Evolutionary conservation across 2,113 vertebrate genomes (phyloP), one percentile per base, ranked within the genome.

Genomic region (Muscicapa adusta): DNA sequence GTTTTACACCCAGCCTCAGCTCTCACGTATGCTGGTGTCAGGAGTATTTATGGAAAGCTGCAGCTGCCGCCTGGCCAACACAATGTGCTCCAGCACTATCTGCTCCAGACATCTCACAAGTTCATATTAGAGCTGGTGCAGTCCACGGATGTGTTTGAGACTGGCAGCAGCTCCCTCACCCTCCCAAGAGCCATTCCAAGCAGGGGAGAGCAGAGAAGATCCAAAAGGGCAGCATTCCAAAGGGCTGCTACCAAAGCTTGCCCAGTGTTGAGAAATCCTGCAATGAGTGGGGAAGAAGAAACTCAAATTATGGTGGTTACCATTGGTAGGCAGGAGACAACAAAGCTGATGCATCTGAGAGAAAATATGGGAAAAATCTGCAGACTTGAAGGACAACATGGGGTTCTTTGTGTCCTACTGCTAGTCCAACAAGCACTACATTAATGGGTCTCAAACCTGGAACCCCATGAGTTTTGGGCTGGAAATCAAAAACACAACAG

Each of bases 101-200:
- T 96, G 82, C 94, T 66, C 88, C 92, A 96, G 96, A 96, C 95
- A 95, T 95, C 95, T 96, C 36, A 0, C 62, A 12, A 4, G 53
- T 23, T 81, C 38, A 1, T 47, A 81, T 28, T 3, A 5, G 24
- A 92, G 61, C 24, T 23, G 42, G 50, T 4, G 5, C 79, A 88
- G 75, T 58, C n/a, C 86, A 75, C 0, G 0, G 81, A 68, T 68
- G 36, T n/a, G 65, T 19, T 63, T 67, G 24, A 74, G 84, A 38
- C 56, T 51, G 53, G 18, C 12, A 43, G 57, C 4, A 0, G 12
- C 2, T 71, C 60, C 50, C 72, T 18, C 53, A 31, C 34, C 45
- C 62, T 79, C 40, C 45, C 45, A 26, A 38, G 15, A 62, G 71
- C 50, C 45, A 20, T n/a, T 74, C 73, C 74, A 47, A 81, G 54